phyloP scores from a whole-genome alignment of 2,888 invertebrate species.

The Eudasyphora cyanicolor region DNA sequence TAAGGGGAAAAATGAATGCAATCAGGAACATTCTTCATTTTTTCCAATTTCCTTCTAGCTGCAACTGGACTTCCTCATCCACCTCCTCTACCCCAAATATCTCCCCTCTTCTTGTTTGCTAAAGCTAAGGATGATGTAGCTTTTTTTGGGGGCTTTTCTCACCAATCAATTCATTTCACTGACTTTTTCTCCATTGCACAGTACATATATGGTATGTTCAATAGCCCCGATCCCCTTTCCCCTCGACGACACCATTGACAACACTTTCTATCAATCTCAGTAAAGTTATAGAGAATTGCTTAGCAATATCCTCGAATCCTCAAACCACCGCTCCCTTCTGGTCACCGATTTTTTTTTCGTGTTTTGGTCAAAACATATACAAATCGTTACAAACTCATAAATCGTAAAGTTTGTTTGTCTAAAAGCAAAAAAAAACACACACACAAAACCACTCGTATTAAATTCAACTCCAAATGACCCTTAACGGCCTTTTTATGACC shows the following conservation, averaged over 20 bases:
- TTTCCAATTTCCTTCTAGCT: conserved; percentile 64
- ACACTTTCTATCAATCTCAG: conserved; percentile 60
- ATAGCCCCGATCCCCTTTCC: too few species aligned
- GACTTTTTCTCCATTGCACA: conserved; percentile 15
- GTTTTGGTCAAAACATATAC: conserved; percentile 46
- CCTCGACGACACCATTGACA: conserved; percentile 39
- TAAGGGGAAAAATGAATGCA: conserved; percentile 23
- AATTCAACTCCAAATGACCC: conserved; percentile 63
- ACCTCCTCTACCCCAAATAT: too few species aligned
- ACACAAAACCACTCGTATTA: conserved; percentile 51
- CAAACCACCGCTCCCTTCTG: not conserved
- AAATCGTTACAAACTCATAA: conserved; percentile 66
- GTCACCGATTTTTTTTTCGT: not conserved
- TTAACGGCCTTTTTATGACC: conserved; percentile 62
- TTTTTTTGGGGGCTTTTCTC: not conserved
- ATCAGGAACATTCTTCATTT: conserved; percentile 66
- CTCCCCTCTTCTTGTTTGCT: not conserved
- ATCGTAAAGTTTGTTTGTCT: conserved; percentile 62
- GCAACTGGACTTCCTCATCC: conserved; percentile 13
- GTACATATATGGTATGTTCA: not conserved
- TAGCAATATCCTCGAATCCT: conserved; percentile 7
- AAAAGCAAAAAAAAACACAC: conserved; percentile 42
- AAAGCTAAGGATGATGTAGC: not conserved
- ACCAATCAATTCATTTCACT: conserved; percentile 47
- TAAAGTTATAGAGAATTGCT: conserved; percentile 45